Base-by-base conservation (phyloP, 2,888 invertebrate genomes). In the Marronus borbonicus region DNA sequence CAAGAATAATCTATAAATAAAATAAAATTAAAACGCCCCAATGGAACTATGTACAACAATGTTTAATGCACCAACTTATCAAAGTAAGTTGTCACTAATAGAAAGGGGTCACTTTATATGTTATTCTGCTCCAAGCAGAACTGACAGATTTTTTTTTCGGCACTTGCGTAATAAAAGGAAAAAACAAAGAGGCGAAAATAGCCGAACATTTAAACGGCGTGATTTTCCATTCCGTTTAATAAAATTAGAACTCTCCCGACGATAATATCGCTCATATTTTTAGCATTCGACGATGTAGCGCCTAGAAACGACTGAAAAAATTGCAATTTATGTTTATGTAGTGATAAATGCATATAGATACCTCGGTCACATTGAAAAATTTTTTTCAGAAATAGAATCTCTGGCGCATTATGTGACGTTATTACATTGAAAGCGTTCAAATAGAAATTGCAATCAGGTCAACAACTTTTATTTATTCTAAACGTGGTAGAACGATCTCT, bases 121-220 rank as follows among this genome's bases (percentile, higher is more conserved):
- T n/a, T 55, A 36, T 74, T 44, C 20, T 62, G 62, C 24, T 24
- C 24, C 20, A 49, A 62, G 62, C 62, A 75, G 69, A 76, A 58
- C 58, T 66, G 68, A 66, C 66, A 76, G 66, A 44, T 76, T 52
- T 68, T 65, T 17, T 66, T 65, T 65, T 8, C 31, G 52, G 24
- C 39, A 52, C 68, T 66, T 76, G 66, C 76, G 76, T 68, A 76
- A 76, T 76, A 55, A 76, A 66, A 55, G 68, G 58, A 7, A 58
- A 76, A 76, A 76, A 76, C 55, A 76, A 55, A 68, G 76, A 66
- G 20, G 55, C 76, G 68, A 66, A 76, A 76, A 76, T 52, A 68
- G 20, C 65, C 76, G 50, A 65, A 58, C 58, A 20, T 49, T 52
- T n/a, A 20, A 64, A 17, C 49, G 31, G n/a, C n/a, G 74, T 75